Percentiles rank a stretch among this genome's conserved stretches.
These are phyloP conservation scores for Oscheius sp. DNA, from an alignment of 2,888 invertebrate species.

Conservation along the genomic window DNA sequence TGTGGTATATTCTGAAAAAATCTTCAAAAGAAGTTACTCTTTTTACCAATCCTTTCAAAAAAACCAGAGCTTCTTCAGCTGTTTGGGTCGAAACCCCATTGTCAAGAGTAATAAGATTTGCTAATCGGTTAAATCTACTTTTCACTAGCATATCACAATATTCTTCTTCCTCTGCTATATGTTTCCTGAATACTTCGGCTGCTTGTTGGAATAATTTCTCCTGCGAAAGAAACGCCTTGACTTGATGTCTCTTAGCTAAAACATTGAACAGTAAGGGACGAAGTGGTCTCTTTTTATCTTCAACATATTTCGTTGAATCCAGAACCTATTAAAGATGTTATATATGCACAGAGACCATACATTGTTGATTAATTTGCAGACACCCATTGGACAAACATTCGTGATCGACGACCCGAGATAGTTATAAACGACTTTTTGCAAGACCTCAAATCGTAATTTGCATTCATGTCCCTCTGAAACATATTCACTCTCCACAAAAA, in stretches of 20 bases:
- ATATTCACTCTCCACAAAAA: neutral
- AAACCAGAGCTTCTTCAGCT: too few species aligned
- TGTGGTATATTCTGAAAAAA: too few species aligned
- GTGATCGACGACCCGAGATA: neutral
- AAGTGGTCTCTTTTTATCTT: neutral
- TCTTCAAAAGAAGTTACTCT: too few species aligned
- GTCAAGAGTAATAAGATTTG: too few species aligned
- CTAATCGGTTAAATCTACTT: too few species aligned
- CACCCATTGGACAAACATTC: neutral
- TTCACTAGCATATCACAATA: too few species aligned
- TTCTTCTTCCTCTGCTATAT: too few species aligned
- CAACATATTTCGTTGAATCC: neutral
- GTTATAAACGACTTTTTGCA: neutral
- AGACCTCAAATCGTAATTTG: neutral
- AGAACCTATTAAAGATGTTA: neutral
- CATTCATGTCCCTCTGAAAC: neutral
- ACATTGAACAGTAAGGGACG: conserved; percentile 8
- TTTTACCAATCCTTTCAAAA: too few species aligned
- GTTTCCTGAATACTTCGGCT: neutral
- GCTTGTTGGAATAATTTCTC: conserved; percentile 6
- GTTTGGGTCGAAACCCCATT: too few species aligned
- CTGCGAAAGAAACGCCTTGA: neutral
- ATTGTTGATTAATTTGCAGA: conserved; percentile 1
- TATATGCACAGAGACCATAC: neutral
- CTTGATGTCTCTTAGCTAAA: neutral